These are phyloP conservation scores for Macrosoma leucophasiata DNA, from an alignment of 2,888 invertebrate genomes.

Conservation along the genomic window DNA sequence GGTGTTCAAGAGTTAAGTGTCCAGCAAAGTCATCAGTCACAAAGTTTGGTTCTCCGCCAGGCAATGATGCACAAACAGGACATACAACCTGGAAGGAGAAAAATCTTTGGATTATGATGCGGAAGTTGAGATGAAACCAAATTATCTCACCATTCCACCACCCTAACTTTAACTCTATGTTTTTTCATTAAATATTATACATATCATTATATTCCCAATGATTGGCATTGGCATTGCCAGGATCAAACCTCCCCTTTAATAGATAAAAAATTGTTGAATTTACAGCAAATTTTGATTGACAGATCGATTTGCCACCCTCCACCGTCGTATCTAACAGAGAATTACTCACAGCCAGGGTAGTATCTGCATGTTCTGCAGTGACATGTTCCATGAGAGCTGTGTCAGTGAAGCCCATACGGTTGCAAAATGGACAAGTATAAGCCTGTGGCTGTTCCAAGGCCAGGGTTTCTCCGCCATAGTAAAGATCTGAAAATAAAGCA, in stretches of 20 bases:
- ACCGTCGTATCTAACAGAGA: background rate
- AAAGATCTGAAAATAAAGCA: slow-evolving; percentile 86
- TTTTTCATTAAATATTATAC: too few relatives aligned
- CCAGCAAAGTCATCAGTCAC: slow-evolving; percentile 98
- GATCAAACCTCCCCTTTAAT: too few relatives aligned
- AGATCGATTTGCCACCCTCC: too few relatives aligned
- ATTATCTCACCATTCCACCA: too few relatives aligned
- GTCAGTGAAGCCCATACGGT: slow-evolving; percentile 97
- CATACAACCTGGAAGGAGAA: slow-evolving; percentile 89
- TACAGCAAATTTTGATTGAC: too few relatives aligned
- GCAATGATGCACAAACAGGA: slow-evolving; percentile 97
- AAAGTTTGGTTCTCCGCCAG: slow-evolving; percentile 97
- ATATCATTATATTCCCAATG: too few relatives aligned
- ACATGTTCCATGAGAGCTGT: slow-evolving; percentile 93
- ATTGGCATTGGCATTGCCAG: too few relatives aligned
- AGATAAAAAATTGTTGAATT: too few relatives aligned
- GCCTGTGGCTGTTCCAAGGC: slow-evolving; percentile 95
- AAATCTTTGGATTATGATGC: too few relatives aligned
- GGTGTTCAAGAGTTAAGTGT: slow-evolving; percentile 96
- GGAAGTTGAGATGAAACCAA: too few relatives aligned
- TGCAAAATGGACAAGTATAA: slow-evolving; percentile 98
- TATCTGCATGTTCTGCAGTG: slow-evolving; percentile 92
- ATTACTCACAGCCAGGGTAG: slow-evolving; percentile 87
- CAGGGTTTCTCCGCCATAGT: slow-evolving; percentile 96
- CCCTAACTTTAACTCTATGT: too few relatives aligned